A percentile compares a stretch with the other conserved stretches of the same genome.
phyloP scores from a whole-genome alignment of 2,888 invertebrate species.

The Chymomyza caudatula region DNA sequence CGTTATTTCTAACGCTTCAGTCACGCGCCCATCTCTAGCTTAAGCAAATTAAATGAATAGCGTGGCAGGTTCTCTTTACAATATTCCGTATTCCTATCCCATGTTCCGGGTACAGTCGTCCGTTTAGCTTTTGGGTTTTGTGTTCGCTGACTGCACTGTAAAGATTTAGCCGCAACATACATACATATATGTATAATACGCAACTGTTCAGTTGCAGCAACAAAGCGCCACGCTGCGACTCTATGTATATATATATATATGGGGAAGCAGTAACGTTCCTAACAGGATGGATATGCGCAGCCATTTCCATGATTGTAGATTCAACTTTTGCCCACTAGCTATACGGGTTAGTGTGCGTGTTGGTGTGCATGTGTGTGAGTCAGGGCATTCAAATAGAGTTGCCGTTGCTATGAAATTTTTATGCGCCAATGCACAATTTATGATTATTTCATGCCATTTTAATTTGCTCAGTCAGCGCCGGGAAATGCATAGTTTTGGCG shows the following conservation, averaged over 20 bases:
- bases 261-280: slow-evolving; percentile 2
- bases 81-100: slow-evolving; percentile 35
- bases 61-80: slow-evolving; percentile 43
- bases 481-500: slow-evolving; percentile 14
- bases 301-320: slow-evolving; percentile 51
- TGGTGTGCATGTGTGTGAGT: neutral
- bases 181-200: slow-evolving; percentile 23
- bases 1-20: neutral
- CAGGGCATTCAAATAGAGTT: slow-evolving; percentile 39
- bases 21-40: slow-evolving; percentile 11
- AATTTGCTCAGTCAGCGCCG: slow-evolving; percentile 54
- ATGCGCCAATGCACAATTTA: slow-evolving; percentile 65
- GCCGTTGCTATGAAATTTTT: slow-evolving; percentile 32
- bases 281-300: slow-evolving; percentile 42
- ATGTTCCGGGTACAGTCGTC: neutral
- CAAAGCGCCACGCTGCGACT: slow-evolving; percentile 39
- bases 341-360: neutral
- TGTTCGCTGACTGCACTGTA: slow-evolving; percentile 21
- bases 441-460: slow-evolving; percentile 56
- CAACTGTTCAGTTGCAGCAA: slow-evolving; percentile 22
- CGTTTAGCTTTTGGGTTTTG: neutral
- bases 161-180: slow-evolving; percentile 39
- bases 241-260: too few relatives aligned
- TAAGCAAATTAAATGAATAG: slow-evolving; percentile 61
- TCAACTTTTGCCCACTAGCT: slow-evolving; percentile 36